A percentile compares a stretch with the other conserved stretches of the same genome.
Conservation (phyloP, 1,140 invertebrate genomes). For the Holotrichia oblita region DNA sequence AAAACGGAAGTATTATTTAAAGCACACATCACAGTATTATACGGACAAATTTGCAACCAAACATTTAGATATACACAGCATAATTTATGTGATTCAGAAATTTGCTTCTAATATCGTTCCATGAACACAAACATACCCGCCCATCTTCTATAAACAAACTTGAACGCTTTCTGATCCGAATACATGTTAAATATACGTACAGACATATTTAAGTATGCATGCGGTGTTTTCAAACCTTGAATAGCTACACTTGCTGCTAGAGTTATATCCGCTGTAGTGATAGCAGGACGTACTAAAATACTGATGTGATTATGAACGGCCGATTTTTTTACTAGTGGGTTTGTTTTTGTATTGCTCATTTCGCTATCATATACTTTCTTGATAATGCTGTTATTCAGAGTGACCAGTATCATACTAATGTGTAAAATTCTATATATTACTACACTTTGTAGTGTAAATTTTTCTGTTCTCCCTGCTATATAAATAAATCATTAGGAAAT, state of each 20-base stretch:
- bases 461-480: background rate
- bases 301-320: constrained; percentile 14
- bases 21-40: no score
- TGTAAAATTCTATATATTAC: background rate
- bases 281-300: constrained; percentile 9
- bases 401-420: background rate
- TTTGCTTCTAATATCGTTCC: background rate
- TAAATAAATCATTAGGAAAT: background rate
- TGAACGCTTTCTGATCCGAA: constrained; percentile 7
- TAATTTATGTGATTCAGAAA: constrained; percentile 5
- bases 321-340: background rate
- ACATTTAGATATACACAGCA: background rate
- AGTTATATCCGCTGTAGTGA: constrained; percentile 36
- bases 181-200: constrained; percentile 13
- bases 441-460: background rate
- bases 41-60: background rate
- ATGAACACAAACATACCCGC: constrained; percentile 6
- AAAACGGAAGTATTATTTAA: no score
- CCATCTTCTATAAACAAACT: constrained; percentile 11
- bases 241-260: constrained; percentile 18
- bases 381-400: background rate
- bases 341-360: background rate
- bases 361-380: background rate
- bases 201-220: constrained; percentile 31
- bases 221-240: constrained; percentile 31